These are phyloP conservation scores for Dinothrombium tinctorium DNA, from an alignment of 1,140 invertebrate genomes.

Conservation along the genomic window DNA sequence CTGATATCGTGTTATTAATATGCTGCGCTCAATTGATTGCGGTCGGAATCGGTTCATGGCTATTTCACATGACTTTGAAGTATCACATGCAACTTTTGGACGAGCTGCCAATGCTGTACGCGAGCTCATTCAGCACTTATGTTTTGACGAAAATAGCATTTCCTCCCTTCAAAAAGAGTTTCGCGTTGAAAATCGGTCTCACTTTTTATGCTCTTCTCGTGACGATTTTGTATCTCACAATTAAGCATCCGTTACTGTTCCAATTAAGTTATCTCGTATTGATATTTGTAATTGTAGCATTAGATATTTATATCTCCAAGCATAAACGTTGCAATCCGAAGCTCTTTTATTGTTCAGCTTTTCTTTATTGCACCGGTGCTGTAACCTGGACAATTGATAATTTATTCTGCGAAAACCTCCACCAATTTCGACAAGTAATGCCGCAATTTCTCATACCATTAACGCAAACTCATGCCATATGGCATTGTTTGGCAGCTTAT, in stretches of 20 bases:
- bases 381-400: constrained; percentile 14
- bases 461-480: constrained; percentile 20
- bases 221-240: constrained; percentile 9
- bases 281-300: background rate
- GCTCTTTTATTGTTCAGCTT: background rate
- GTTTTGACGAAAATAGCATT: constrained; percentile 12
- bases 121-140: constrained; percentile 19
- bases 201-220: constrained; percentile 11
- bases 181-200: background rate
- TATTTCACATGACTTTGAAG: constrained; percentile 26
- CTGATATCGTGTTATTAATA: constrained; percentile 15
- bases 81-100: constrained; percentile 26
- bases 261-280: constrained; percentile 7
- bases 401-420: constrained; percentile 10
- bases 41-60: constrained; percentile 25
- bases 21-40: constrained; percentile 15
- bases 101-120: constrained; percentile 24
- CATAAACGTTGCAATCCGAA: background rate
- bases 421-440: constrained; percentile 1
- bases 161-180: background rate
- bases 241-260: constrained; percentile 15
- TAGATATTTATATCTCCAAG: background rate
- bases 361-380: constrained; percentile 10
- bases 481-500: constrained; percentile 19
- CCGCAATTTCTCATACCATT: constrained; percentile 14